Conservation (phyloP, 2,888 invertebrate genomes). For the Melanotus villosus region DNA sequence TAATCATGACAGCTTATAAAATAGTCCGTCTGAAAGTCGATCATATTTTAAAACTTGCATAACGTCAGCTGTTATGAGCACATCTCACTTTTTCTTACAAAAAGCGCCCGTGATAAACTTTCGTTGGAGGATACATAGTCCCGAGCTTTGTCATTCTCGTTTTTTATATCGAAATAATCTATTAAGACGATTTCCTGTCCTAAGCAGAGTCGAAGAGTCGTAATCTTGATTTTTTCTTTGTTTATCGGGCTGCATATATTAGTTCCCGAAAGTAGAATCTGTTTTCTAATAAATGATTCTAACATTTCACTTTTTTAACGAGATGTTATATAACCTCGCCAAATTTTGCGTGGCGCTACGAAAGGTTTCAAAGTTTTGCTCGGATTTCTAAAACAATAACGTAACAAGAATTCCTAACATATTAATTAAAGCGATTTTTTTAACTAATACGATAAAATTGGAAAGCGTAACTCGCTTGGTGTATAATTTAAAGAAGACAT, state of each 20-base stretch:
- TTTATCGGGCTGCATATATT: too few relatives aligned
- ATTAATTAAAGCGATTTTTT: slow-evolving; percentile 33
- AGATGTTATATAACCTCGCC: neutral
- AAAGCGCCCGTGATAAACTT: too few relatives aligned
- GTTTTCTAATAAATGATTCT: too few relatives aligned
- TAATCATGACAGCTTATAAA: slow-evolving; percentile 31
- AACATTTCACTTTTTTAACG: neutral
- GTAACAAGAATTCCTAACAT: slow-evolving; percentile 21
- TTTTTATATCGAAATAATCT: too few relatives aligned
- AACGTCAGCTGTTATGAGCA: too few relatives aligned
- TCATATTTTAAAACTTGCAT: slow-evolving; percentile 1
- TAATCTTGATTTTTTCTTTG: too few relatives aligned
- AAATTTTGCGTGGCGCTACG: slow-evolving; percentile 9
- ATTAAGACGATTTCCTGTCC: too few relatives aligned
- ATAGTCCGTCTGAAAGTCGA: slow-evolving; percentile 1
- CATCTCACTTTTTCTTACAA: too few relatives aligned
- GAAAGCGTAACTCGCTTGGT: slow-evolving; percentile 63
- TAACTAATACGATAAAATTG: slow-evolving; percentile 60
- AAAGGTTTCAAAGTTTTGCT: slow-evolving; percentile 1
- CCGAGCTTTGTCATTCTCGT: too few relatives aligned
- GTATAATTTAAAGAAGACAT: slow-evolving; percentile 57
- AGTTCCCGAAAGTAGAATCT: too few relatives aligned
- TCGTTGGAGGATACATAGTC: too few relatives aligned
- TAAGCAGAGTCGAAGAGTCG: too few relatives aligned
- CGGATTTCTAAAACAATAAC: slow-evolving; percentile 30